Conservation (phyloP, 2,113 vertebrate species). For the Pomatostomus ruficeps region DNA sequence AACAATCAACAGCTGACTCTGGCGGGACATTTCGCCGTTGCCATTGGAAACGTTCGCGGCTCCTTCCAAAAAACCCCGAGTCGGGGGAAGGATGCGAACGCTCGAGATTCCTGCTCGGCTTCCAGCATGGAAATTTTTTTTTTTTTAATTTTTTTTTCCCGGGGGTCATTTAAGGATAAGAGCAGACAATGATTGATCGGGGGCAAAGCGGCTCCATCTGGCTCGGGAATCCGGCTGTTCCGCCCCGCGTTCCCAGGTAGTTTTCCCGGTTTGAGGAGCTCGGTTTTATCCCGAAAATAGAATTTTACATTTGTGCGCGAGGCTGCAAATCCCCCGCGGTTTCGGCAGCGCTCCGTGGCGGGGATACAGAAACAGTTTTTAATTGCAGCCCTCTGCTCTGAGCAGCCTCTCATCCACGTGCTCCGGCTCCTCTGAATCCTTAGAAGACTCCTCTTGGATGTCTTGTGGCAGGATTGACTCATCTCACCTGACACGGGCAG, state of each 20-base stretch:
- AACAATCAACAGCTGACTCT: conserved; percentile 43
- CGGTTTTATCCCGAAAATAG: conserved; percentile 12
- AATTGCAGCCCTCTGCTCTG: background rate
- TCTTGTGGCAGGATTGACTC: conserved; percentile 8
- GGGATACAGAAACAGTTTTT: background rate
- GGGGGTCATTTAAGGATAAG: conserved; percentile 47
- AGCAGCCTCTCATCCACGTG: background rate
- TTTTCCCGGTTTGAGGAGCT: background rate
- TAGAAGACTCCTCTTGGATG: background rate
- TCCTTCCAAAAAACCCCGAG: conserved; percentile 22
- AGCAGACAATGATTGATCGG: conserved; percentile 41
- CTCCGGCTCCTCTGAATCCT: background rate
- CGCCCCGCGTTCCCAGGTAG: background rate
- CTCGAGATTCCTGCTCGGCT: background rate
- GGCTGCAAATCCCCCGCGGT: background rate
- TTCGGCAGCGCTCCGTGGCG: background rate
- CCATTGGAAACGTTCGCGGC: conserved; percentile 50
- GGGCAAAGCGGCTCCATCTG: conserved; percentile 42
- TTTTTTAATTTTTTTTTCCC: background rate
- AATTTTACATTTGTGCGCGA: background rate
- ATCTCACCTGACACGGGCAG: conserved; percentile 11
- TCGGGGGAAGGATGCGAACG: conserved; percentile 23
- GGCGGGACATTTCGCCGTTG: conserved; percentile 55
- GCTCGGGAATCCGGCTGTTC: background rate
- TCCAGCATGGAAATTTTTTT: background rate